Evolutionary conservation across 2,888 invertebrate genomes (phyloP), one percentile per base, ranked within the genome.

Genomic region (Anorthoa munda): DNA sequence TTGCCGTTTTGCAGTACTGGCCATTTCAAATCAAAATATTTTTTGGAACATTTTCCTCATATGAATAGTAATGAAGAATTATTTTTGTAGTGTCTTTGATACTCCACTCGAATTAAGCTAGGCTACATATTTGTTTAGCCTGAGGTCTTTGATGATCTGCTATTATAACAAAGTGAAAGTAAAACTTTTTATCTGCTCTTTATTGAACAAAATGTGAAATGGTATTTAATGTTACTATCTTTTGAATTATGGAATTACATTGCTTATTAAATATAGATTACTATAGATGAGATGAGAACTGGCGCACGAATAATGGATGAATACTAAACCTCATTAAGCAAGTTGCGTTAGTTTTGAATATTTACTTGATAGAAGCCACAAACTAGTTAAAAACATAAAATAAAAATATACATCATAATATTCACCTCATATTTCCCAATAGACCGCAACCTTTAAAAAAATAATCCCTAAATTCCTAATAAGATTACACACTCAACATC

Each of bases 101-200:
- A 17, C 23, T 53, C 15, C 5, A 72, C 23, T 56, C 15, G 4
- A 72, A 46, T 72, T 64, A 64, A 69, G 21, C 48, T 51, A 55
- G 31, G 17, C 65, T 61, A 53, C 39, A n/a, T 71, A 50, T 77
- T 68, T 70, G 66, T 75, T 68, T 60, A 53, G 73, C 87, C 68
- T 39, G 74, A 78, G 86, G 85, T 72, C 51, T 75, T 83, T 76
- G 66, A 87, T 77, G 83, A 87, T 80, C 77, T 79, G 60, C 53
- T 69, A 76, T 61, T 72, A 76, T 72, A 56, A 60, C 50, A 65
- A 78, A 83, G 87, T 87, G 87, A 85, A 85, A 87, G 85, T 80
- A 45, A 61, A 26, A 64, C 50, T 82, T 84, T 86, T 85, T 84
- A 79, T 75, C 63, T 66, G 70, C 80, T 83, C 66, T 53, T 74